Evolutionary conservation across 1,140 invertebrate genomes (phyloP), one percentile per base, ranked within the genome.

Genomic region (Saxidomus purpurata): DNA sequence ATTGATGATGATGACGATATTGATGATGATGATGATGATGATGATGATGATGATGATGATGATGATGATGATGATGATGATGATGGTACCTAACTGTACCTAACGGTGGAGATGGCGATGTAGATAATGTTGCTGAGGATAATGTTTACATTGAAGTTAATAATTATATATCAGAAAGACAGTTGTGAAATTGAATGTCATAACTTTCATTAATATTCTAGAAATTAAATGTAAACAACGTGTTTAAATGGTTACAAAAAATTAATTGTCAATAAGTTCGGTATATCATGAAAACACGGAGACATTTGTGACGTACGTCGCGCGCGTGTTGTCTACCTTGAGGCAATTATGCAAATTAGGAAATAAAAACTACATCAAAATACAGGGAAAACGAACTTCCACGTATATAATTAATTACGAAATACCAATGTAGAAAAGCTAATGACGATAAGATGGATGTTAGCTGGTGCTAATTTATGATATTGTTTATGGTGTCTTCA

Each of bases 271-370:
- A 63, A 63, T 63, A 28, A 63, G 8, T 28, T 28, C 34, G 36
- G 25, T 31, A 71, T 71, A 71, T 38, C 31, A 71, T 38, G 38
- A 17, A 34, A 28, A 28, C 34, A 36, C 36, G 1, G 34, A 71
- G 67, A 71, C 67, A 71, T 71, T 19, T 28, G 67, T 79, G 76
- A 79, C 76, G 76, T 79, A 79, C 6, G 31, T 55, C 43, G 76
- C 76, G 76, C 76, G 76, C 76, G 76, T 17, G 76, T 47, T 79
- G 76, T 79, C 43, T 79, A 55, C 76, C 76, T 52, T 19, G 11
- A 77, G 76, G 76, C 76, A 79, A 79, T 40, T 79, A 79, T 79
- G 76, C 76, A 79, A 79, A 79, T 79, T 79, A 55, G 76, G 19
- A 52, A 22, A 55, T 79, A 79, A 59, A 59, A 79, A 34, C 28